A percentile compares a stretch with the other conserved stretches of the same genome.
Conservation (phyloP, 2,113 vertebrate species). For the Tyto alba region DNA sequence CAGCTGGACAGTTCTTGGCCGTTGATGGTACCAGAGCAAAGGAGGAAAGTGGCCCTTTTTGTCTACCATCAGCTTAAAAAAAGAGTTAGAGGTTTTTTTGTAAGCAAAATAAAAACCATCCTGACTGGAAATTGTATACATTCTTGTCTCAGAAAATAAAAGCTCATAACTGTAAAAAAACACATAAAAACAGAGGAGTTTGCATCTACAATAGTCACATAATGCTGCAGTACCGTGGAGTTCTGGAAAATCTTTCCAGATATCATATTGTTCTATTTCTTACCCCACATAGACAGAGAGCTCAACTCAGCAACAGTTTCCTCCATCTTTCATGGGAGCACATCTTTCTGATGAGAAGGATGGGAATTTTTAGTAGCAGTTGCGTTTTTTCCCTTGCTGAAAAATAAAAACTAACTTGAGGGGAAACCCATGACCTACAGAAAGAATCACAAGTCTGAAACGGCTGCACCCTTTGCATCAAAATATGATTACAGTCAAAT, state of each 20-base stretch:
- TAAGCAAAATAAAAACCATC: background rate
- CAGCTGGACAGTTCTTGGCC: background rate
- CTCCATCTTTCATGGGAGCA: background rate
- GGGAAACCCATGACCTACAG: background rate
- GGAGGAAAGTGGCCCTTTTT: background rate
- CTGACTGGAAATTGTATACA: background rate
- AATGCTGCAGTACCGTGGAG: fast-evolving
- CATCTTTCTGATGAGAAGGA: background rate
- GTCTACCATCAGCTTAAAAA: background rate
- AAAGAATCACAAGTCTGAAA: background rate
- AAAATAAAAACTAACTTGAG: background rate
- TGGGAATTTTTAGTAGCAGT: background rate
- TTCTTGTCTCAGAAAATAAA: background rate
- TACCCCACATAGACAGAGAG: background rate
- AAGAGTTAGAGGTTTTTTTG: background rate
- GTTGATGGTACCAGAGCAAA: background rate
- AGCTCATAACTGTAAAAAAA: background rate
- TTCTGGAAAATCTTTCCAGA: background rate
- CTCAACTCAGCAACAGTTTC: background rate
- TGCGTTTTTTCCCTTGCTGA: background rate
- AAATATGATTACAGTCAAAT: background rate
- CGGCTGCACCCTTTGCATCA: background rate
- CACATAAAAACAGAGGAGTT: background rate
- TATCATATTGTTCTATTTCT: background rate
- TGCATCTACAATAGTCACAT: background rate